phyloP scores from a whole-genome alignment of 2,113 vertebrate genomes.

The Aramus guarauna region DNA sequence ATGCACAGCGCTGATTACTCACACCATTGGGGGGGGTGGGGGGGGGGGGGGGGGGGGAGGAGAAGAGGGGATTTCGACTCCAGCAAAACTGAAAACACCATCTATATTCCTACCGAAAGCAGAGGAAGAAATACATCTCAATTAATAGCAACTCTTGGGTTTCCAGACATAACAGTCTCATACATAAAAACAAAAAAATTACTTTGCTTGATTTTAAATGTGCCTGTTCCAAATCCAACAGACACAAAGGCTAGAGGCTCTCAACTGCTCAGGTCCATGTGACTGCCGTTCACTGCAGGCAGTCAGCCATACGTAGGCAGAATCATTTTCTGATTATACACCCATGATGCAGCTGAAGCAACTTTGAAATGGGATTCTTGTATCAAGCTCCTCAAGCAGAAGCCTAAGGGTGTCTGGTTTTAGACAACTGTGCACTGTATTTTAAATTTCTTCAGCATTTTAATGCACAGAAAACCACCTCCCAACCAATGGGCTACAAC shows the following conservation, averaged over 20 bases:
- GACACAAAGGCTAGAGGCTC: background rate
- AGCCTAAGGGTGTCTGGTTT: background rate
- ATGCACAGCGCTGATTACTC: background rate
- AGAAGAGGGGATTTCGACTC: background rate
- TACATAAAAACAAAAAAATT: background rate
- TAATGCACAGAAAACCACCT: background rate
- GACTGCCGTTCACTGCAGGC: background rate
- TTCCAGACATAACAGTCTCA: background rate
- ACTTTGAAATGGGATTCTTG: background rate
- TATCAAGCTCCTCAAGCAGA: background rate
- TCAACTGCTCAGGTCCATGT: background rate
- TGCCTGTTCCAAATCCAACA: background rate
- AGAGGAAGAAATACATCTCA: background rate
- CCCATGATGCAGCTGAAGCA: background rate
- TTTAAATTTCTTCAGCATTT: background rate
- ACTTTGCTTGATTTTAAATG: background rate
- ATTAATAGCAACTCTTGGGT: background rate
- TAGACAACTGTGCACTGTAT: background rate
- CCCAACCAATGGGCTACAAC: fast-evolving
- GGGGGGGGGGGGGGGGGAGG: too few species aligned
- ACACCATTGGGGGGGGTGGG: background rate
- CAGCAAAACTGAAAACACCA: background rate
- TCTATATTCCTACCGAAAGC: background rate
- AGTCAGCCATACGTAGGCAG: background rate
- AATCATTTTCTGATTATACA: background rate